Base-by-base conservation (phyloP, 2,113 vertebrate genomes). In the Semicossyphus pulcher region DNA sequence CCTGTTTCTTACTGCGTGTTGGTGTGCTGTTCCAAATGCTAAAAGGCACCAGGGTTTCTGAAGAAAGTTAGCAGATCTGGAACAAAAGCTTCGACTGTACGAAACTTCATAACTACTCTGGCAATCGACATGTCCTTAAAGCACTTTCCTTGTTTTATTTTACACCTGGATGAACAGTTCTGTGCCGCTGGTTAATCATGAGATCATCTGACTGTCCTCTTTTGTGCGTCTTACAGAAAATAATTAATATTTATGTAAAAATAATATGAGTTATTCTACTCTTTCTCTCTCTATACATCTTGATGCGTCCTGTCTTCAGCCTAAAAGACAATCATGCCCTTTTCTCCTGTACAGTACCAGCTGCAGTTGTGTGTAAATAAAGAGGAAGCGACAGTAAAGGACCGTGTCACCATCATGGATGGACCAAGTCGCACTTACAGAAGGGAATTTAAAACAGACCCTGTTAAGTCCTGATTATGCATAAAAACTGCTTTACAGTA, bases 261-360 rank as follows among this genome's bases (percentile, higher is more conserved):
- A 61, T 64, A 70, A 53, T 62, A 8, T 48, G 9, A 34, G 32
- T 28, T 54, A 42, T 73, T 48, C 8, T 15, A 8, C 11, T 7
- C 23, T 48, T 39, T 42, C 1, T 48, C 3, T 44, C 6, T n/a
- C 18, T n/a, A 4, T 53, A 31, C 62, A 47, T 53, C 5, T 32
- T 51, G 18, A 54, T 51, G 31, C 26, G 71, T 75, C 45, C 25
- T 44, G 21, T 75, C 59, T 26, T 66, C 31, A 16, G 21, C 36
- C 25, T 52, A 20, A 67, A 31, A 48, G 29, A 49, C 11, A 51
- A 39, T 18, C 21, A 18, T 20, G 34, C 45, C n/a, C 63, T 65
- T 37, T 72, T 34, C 72, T 47, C 36, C 56, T 86, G 82, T 88
- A 91, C 75, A 76, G 89, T 88, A 80, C 86, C 89, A 83, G 85